Evolutionary conservation across 2,797 vertebrate species (phyloP), one percentile per base, ranked within the genome.

Genomic region (Nannoperca obscura): DNA sequence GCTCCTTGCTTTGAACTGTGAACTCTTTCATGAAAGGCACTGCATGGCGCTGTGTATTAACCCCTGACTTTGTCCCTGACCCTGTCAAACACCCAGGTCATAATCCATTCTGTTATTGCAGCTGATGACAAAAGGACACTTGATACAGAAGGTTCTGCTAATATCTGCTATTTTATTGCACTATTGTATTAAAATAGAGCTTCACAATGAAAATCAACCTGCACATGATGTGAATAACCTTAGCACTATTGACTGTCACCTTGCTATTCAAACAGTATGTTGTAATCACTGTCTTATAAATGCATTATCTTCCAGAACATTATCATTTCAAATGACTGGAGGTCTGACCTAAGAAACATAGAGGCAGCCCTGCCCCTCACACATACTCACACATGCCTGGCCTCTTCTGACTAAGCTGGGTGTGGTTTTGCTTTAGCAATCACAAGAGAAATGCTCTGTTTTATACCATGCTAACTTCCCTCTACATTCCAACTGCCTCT

Each of bases 391-490:
- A 20, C 52, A 34, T n/a, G 22, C 61, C 38, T 40, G 36, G 0
- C 19, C 6, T 6, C 24, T 15, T 17, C 9, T 72, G 32, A 52
- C 22, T n/a, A 7, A 46, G 27, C 42, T 63, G 55, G 89, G 85
- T 80, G 83, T 65, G 85, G 42, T 55, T 52, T 47, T 57, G 27
- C 57, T 66, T 78, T 17, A 7, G 44, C 3, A 53, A 67, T 57
- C 11, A 20, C 12, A 7, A 20, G 12, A 30, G 20, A 59, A 67
- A 46, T 2, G 5, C 50, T 34, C 13, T 10, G 11, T 42, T 67
- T 71, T 22, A 44, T 13, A 22, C 2, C 10, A 24, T 9, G 40
- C 19, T 2, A 22, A 12, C 64, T 58, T 46, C 36, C 19, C 64
- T 44, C 58, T 60, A 32, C 14, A 70, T 60, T 52, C 20, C 13